Evolutionary conservation across 1,140 invertebrate genomes (phyloP).

Genomic region (Pectinophora gossypiella): DNA sequence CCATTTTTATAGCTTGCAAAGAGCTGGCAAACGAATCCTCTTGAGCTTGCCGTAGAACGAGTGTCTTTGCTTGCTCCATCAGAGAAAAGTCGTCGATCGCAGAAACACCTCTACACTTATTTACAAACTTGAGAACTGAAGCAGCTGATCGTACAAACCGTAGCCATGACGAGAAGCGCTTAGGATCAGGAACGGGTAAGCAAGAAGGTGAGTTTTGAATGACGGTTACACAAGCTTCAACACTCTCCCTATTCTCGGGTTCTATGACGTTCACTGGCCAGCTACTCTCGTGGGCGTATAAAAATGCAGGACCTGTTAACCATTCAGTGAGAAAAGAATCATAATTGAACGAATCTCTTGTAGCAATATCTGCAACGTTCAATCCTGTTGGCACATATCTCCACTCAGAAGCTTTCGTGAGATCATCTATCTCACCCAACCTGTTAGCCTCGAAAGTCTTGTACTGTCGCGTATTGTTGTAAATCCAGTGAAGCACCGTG

Average conservation of each 20-base stretch:
- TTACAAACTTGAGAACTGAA: neutral
- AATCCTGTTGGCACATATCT: too few relatives aligned
- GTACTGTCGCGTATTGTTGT: neutral
- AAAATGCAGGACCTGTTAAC: neutral
- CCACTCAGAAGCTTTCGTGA: constrained; percentile 20
- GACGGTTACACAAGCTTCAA: neutral
- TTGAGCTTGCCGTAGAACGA: neutral
- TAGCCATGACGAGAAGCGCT: constrained; percentile 3
- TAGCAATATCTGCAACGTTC: too few relatives aligned
- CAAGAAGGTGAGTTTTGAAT: neutral
- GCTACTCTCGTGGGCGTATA: neutral
- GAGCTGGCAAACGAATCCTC: neutral
- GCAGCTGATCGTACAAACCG: neutral
- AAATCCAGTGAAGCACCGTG: neutral
- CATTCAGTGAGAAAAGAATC: neutral
- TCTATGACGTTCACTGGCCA: neutral
- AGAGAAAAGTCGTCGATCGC: neutral
- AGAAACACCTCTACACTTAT: neutral
- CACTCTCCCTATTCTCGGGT: neutral
- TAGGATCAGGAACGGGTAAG: neutral
- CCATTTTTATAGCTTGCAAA: neutral
- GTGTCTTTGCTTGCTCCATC: neutral
- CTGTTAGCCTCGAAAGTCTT: constrained; percentile 25
- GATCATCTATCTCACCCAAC: constrained; percentile 39
- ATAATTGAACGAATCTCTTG: constrained; percentile 3